These are phyloP conservation scores for Ptilonorhynchus violaceus DNA, from an alignment of 2,113 vertebrate genomes.

Conservation along the genomic window DNA sequence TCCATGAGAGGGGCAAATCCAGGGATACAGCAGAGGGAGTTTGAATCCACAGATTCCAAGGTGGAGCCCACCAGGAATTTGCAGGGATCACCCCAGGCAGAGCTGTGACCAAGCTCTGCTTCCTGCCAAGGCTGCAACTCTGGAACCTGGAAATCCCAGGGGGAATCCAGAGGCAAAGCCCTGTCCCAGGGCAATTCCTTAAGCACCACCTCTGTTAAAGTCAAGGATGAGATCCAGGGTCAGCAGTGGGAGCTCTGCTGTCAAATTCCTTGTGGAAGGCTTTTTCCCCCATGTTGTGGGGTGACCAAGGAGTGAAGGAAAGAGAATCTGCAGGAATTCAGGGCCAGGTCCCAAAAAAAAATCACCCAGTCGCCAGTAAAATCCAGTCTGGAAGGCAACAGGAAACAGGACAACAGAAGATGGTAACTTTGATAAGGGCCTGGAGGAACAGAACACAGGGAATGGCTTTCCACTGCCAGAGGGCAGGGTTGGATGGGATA, in stretches of 20 bases:
- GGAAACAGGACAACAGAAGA: neutral
- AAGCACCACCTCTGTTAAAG: neutral
- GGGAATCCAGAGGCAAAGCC: neutral
- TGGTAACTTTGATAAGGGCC: neutral
- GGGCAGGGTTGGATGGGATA: fast-evolving
- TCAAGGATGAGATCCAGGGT: neutral
- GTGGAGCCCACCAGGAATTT: neutral
- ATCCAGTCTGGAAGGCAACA: neutral
- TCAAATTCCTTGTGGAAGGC: neutral
- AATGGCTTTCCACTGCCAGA: neutral
- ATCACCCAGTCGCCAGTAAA: neutral
- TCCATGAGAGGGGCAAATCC: neutral
- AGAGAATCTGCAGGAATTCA: neutral
- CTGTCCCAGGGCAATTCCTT: neutral
- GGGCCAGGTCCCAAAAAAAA: neutral
- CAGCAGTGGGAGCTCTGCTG: neutral
- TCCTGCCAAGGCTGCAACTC: neutral
- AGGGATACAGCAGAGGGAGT: neutral
- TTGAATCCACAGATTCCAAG: neutral
- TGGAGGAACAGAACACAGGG: neutral
- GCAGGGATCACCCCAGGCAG: neutral
- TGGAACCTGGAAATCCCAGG: neutral
- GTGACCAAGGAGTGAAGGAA: neutral
- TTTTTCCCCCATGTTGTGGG: neutral
- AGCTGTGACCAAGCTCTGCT: neutral